These are phyloP conservation scores for Cantharis flavilabris DNA, from an alignment of 2,888 invertebrate species.

Conservation along the genomic window DNA sequence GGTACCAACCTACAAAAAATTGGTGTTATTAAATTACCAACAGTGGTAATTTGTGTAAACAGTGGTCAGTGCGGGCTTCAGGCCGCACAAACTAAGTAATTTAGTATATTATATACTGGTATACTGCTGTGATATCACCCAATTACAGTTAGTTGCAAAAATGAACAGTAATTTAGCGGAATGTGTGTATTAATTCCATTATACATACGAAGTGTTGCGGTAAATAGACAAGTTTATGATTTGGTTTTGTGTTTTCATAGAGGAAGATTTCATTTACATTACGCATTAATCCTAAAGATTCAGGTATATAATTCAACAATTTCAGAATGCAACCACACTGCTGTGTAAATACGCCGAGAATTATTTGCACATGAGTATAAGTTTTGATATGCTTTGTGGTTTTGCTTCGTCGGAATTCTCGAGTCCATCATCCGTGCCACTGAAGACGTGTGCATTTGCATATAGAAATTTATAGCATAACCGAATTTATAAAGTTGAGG, in stretches of 20 bases:
- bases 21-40: too few relatives aligned
- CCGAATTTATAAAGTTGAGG: slow-evolving; percentile 14
- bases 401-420: slow-evolving; percentile 12
- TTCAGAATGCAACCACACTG: slow-evolving; percentile 4
- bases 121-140: too few relatives aligned
- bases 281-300: not conserved
- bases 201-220: not conserved
- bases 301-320: not conserved
- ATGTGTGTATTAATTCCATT: not conserved
- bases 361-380: slow-evolving; percentile 24
- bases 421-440: slow-evolving; percentile 8
- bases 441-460: slow-evolving; percentile 23
- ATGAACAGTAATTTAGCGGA: not conserved
- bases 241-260: not conserved
- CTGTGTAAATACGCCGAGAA: slow-evolving; percentile 20
- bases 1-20: too few relatives aligned
- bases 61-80: too few relatives aligned
- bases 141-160: too few relatives aligned
- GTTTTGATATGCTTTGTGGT: slow-evolving; percentile 19
- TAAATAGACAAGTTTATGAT: not conserved
- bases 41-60: too few relatives aligned
- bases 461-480: slow-evolving; percentile 19
- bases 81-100: too few relatives aligned
- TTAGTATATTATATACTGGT: too few relatives aligned
- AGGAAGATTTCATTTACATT: not conserved